Percentiles rank a stretch among this genome's conserved stretches.
phyloP scores from a whole-genome alignment of 2,888 invertebrate species.

The Nymphalis urticae region DNA sequence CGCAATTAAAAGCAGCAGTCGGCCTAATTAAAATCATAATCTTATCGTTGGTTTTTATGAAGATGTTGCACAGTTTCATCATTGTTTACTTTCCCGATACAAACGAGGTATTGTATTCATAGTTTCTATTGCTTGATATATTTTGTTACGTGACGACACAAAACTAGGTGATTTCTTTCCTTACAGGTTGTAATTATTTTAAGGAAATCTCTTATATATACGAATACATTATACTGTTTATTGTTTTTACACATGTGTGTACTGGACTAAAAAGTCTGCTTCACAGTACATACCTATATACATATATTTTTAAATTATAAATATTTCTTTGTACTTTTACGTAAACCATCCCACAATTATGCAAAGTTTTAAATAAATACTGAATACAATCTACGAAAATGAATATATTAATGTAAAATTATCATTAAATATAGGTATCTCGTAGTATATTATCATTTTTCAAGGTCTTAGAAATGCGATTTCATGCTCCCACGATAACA shows the following conservation, averaged over 20 bases:
- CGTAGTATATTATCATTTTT: neutral
- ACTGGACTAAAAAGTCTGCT: no score
- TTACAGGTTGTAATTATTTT: neutral
- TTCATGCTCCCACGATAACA: neutral
- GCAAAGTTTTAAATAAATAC: no score
- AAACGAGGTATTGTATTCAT: slow-evolving; percentile 42
- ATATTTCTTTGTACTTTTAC: no score
- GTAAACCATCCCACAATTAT: no score
- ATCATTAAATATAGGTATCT: neutral
- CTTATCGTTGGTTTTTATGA: slow-evolving; percentile 28
- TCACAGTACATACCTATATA: neutral
- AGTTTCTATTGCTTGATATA: slow-evolving; percentile 26
- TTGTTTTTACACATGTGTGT: neutral
- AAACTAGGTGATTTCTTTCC: neutral
- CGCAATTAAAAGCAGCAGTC: slow-evolving; percentile 27
- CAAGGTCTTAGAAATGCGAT: slow-evolving; percentile 7
- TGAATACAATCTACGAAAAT: neutral
- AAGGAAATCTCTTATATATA: neutral
- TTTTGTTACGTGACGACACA: neutral
- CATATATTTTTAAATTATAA: neutral
- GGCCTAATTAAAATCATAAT: slow-evolving; percentile 26
- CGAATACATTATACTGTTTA: neutral
- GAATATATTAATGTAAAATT: neutral
- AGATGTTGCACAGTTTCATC: slow-evolving; percentile 64
- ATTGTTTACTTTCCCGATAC: slow-evolving; percentile 65